These are phyloP conservation scores for Spicauda simplicius DNA, from an alignment of 2,888 invertebrate genomes.

Conservation along the genomic window DNA sequence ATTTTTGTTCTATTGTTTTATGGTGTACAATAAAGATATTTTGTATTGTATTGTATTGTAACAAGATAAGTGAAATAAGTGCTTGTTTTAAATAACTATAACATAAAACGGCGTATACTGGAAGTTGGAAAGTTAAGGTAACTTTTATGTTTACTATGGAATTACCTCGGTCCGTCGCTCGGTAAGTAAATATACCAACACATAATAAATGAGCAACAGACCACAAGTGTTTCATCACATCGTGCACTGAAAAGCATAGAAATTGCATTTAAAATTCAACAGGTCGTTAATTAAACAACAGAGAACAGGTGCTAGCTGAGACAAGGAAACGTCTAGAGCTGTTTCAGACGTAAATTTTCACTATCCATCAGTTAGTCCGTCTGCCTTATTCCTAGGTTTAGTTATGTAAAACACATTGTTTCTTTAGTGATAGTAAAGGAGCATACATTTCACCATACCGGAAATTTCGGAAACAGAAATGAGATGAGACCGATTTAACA, in stretches of 20 bases:
- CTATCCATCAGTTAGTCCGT: neutral
- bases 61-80: no score
- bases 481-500: no score
- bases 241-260: slow-evolving; percentile 28
- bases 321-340: slow-evolving; percentile 1
- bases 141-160: slow-evolving; percentile 3
- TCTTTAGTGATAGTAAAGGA: no score
- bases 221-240: slow-evolving; percentile 16
- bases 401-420: no score
- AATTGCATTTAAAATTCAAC: slow-evolving; percentile 35
- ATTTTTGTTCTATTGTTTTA: no score
- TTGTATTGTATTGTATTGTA: no score
- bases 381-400: no score
- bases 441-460: no score
- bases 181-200: slow-evolving; percentile 13
- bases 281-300: slow-evolving; percentile 38
- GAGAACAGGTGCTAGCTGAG: slow-evolving; percentile 20
- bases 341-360: neutral
- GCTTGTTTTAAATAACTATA: neutral
- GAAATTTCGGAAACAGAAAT: no score
- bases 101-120: neutral
- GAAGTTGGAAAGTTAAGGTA: neutral
- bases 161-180: slow-evolving; percentile 8
- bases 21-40: no score
- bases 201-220: slow-evolving; percentile 14